A percentile compares a stretch with the other conserved stretches of the same genome.
These are phyloP conservation scores for Pseudorasbora parva DNA, from an alignment of 2,113 vertebrate genomes.

Conservation along the genomic window DNA sequence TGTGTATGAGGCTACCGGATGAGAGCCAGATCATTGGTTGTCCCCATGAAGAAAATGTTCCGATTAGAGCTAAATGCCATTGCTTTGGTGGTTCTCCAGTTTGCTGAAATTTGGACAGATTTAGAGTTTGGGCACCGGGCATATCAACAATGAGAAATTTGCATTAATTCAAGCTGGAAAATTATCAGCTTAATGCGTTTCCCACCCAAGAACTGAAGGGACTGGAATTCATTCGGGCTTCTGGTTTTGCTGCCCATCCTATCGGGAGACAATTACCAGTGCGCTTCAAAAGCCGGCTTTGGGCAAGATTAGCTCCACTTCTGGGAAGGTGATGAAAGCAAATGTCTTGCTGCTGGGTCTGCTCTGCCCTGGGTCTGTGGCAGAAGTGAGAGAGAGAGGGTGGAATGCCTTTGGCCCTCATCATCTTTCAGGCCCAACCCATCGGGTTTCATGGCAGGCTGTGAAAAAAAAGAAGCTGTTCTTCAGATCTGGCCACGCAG, in stretches of 20 bases:
- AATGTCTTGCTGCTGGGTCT: constrained; percentile 52
- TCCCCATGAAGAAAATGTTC: neutral
- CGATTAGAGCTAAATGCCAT: constrained; percentile 26
- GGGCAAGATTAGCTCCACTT: constrained; percentile 61
- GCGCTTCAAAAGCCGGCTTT: constrained; percentile 59
- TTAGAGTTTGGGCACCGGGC: constrained; percentile 32
- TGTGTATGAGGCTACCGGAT: neutral
- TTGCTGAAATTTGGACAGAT: constrained; percentile 34
- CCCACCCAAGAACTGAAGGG: constrained; percentile 58
- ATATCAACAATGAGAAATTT: constrained; percentile 51
- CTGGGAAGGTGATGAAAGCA: constrained; percentile 65
- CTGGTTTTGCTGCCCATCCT: constrained; percentile 52
- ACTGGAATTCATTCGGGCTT: constrained; percentile 60
- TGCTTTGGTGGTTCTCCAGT: constrained; percentile 41
- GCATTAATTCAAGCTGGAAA: constrained; percentile 57
- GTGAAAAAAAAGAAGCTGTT: constrained; percentile 25
- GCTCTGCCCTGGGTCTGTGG: constrained; percentile 50
- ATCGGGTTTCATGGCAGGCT: constrained; percentile 52
- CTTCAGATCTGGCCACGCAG: constrained; percentile 56
- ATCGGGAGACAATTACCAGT: constrained; percentile 62
- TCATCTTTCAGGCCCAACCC: constrained; percentile 40
- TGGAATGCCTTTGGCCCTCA: constrained; percentile 45
- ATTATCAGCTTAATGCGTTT: constrained; percentile 57
- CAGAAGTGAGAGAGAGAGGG: constrained; percentile 51
- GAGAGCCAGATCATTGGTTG: constrained; percentile 1